phyloP scores from a whole-genome alignment of 1,140 invertebrate species.

The Brachionus plicatilis region DNA sequence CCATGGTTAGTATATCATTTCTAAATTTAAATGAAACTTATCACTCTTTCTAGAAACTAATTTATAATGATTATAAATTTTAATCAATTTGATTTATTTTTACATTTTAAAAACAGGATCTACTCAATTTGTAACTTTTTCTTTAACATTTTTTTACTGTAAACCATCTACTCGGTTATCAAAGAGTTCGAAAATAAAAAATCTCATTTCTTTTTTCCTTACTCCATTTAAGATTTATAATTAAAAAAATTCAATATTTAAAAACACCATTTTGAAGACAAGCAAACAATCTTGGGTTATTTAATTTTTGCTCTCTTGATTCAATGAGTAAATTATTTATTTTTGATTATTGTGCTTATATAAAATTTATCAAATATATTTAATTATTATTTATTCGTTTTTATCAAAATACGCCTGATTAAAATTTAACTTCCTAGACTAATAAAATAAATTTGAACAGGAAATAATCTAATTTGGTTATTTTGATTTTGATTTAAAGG shows the following conservation, averaged over 20 bases:
- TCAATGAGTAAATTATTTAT: background rate
- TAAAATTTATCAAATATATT: background rate
- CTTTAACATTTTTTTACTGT: no score
- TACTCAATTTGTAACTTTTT: no score
- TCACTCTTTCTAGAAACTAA: background rate
- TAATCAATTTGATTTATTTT: no score
- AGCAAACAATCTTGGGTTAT: no score
- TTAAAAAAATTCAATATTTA: no score
- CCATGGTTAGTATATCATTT: background rate
- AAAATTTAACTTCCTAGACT: background rate
- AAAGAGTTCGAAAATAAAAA: no score
- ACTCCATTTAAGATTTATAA: no score
- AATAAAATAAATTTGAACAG: background rate
- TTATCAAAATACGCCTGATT: background rate
- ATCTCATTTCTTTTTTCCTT: no score
- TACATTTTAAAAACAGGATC: no score
- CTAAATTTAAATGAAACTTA: background rate
- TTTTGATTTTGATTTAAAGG: background rate
- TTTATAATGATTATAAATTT: background rate
- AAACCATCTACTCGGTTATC: no score
- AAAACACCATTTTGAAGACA: no score
- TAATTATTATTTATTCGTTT: background rate
- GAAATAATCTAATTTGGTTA: background rate
- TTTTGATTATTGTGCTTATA: background rate
- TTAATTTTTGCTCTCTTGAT: no score